phyloP scores from a whole-genome alignment of 2,113 vertebrate species.

The Pleuronectes platessa region DNA sequence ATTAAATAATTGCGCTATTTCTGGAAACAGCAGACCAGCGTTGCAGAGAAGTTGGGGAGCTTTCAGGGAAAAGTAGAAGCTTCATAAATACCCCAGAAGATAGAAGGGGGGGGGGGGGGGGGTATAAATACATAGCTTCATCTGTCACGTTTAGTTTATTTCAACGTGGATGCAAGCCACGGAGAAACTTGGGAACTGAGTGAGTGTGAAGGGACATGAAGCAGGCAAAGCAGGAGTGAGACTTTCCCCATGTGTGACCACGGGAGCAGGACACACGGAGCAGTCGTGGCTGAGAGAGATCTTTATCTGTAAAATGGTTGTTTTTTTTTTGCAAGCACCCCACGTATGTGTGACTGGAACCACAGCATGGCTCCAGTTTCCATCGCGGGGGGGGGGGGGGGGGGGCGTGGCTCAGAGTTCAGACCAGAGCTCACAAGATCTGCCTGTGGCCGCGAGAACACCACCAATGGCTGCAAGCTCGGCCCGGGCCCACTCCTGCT shows the following conservation, averaged over 20 bases:
- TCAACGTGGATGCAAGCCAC: neutral
- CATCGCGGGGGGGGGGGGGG: slow-evolving; percentile 32
- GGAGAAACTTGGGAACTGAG: slow-evolving; percentile 2
- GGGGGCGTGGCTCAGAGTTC: slow-evolving; percentile 37
- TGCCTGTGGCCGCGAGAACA: slow-evolving; percentile 37
- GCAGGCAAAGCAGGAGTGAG: slow-evolving; percentile 13
- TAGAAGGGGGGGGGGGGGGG: neutral
- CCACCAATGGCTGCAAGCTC: slow-evolving; percentile 22
- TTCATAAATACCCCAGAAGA: slow-evolving; percentile 2
- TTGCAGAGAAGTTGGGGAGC: neutral
- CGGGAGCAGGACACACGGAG: slow-evolving; percentile 31
- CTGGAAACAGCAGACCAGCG: slow-evolving; percentile 37
- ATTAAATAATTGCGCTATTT: slow-evolving; percentile 39
- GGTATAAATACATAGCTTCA: slow-evolving; percentile 9
- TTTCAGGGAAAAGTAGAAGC: slow-evolving; percentile 16
- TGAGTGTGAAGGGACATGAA: neutral
- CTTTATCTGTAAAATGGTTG: slow-evolving; percentile 65
- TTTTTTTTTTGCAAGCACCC: slow-evolving; percentile 28
- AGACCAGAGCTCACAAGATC: slow-evolving; percentile 24
- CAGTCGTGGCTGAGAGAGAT: slow-evolving; percentile 50
- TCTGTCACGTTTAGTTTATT: slow-evolving; percentile 5
- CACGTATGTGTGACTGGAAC: slow-evolving; percentile 58
- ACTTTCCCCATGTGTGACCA: slow-evolving; percentile 53
- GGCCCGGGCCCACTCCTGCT: slow-evolving; percentile 27
- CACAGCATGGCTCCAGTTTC: slow-evolving; percentile 65